Evolutionary conservation across 2,888 invertebrate species (phyloP).

Genomic region (Chalcosyrphus nemorum): DNA sequence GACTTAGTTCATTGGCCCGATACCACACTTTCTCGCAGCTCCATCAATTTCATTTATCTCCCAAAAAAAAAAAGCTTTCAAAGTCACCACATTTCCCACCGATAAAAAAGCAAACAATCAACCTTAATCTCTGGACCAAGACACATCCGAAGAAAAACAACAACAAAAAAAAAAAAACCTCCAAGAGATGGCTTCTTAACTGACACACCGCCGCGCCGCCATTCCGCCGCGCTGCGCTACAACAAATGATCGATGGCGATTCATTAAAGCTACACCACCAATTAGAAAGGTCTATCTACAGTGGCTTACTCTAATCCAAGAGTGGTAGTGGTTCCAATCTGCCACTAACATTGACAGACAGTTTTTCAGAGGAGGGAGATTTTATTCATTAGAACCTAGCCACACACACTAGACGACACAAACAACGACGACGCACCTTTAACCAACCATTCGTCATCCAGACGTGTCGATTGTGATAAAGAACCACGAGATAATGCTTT

Average conservation of each 20-base stretch:
- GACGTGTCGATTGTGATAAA: slow-evolving; percentile 50
- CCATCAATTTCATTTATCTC: slow-evolving; percentile 47
- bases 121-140: background rate
- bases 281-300: slow-evolving; percentile 59
- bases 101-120: slow-evolving; percentile 33
- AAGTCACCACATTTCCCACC: slow-evolving; percentile 31
- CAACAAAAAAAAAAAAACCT: background rate
- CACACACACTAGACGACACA: background rate
- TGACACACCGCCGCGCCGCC: slow-evolving; percentile 11
- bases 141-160: too few relatives aligned
- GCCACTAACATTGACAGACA: slow-evolving; percentile 24
- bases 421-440: background rate
- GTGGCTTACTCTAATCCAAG: slow-evolving; percentile 20
- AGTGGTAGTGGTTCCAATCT: slow-evolving; percentile 34
- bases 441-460: slow-evolving; percentile 46
- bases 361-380: background rate
- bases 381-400: slow-evolving; percentile 49
- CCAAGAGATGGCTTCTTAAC: slow-evolving; percentile 1
- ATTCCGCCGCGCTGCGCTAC: slow-evolving; percentile 6
- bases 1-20: slow-evolving; percentile 23
- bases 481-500: slow-evolving; percentile 29
- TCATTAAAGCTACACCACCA: slow-evolving; percentile 69
- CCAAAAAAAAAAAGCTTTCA: slow-evolving; percentile 41
- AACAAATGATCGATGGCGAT: slow-evolving; percentile 60
- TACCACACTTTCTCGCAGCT: slow-evolving; percentile 48